A percentile compares a stretch with the other conserved stretches of the same genome.
Conservation (phyloP, 2,113 vertebrate genomes). For the Hemicordylus capensis region DNA sequence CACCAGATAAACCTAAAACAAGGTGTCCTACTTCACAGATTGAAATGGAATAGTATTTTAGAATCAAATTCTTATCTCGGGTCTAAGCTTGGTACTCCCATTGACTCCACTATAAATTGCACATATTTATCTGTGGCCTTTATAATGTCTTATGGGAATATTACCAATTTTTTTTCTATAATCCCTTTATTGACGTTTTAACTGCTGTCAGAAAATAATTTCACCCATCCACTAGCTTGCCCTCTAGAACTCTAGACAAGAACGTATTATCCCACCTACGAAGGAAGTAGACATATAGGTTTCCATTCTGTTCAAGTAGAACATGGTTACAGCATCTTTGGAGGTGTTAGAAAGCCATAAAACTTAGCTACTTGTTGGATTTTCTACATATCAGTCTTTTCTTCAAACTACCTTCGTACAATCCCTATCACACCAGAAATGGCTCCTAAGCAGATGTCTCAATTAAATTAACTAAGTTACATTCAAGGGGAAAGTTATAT, state of each 20-base stretch:
- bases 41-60: neutral
- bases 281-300: neutral
- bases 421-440: no score
- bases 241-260: neutral
- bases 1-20: slow-evolving; percentile 7
- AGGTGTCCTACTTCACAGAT: neutral
- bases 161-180: neutral
- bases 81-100: neutral
- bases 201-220: neutral
- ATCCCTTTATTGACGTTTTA: neutral
- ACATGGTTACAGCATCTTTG: neutral
- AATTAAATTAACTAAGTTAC: neutral
- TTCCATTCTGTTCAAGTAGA: neutral
- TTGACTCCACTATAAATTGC: neutral
- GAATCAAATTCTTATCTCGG: slow-evolving; percentile 1
- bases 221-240: neutral
- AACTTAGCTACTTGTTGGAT: neutral
- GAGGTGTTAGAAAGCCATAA: neutral
- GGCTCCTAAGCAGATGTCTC: neutral
- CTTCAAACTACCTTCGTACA: neutral
- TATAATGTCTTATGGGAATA: neutral
- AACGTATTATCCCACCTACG: neutral
- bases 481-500: no score
- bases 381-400: neutral
- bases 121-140: neutral